Evolutionary conservation across 2,113 vertebrate genomes (phyloP), one percentile per base, ranked within the genome.

Genomic region (Phrynosoma platyrhinos): DNA sequence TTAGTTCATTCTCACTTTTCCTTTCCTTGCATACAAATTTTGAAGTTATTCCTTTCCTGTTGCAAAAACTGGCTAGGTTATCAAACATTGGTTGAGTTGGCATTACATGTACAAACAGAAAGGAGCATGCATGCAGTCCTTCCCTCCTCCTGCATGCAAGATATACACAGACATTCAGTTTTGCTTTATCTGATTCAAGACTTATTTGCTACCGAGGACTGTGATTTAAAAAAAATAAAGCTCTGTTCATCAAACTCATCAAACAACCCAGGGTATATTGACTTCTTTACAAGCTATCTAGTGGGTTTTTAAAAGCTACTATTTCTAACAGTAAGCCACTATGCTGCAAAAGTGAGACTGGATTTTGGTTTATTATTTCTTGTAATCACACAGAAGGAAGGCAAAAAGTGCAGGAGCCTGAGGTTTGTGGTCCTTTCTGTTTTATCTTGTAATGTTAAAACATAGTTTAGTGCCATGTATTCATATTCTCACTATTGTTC

Each of bases 1-100:
- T 99, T 91, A 93, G 97, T 97, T 90, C 55, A 23, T 79, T 0
- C 21, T 66, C 78, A 89, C 80, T 92, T 82, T 84, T 25, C 2
- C 3, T 90, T 21, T 88, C 7, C 89, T 10, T 83, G 80, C 25
- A 64, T 62, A 85, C 47, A 0, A 9, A 30, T 1, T 78, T 42
- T 10, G 9, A 78, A 76, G 66, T 85, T 77, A 3, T 1, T 66
- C 88, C 40, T 30, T 21, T 87, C 27, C 75, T 82, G 58, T 42
- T 86, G n/a, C 9, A 89, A 88, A 78, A 74, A 78, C 14, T 80
- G 72, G 2, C 7, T 88, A 0, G 0, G 32, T 9, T 30, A 23
- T 30, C 32, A 40, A 30, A 71, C 68, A 71, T 10, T 30, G 25
- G 68, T 30, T 9, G 64, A 66, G 23, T 66, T 66, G 23, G 25